Conservation (phyloP, 2,888 invertebrate species). For the Agrotis ipsilon region DNA sequence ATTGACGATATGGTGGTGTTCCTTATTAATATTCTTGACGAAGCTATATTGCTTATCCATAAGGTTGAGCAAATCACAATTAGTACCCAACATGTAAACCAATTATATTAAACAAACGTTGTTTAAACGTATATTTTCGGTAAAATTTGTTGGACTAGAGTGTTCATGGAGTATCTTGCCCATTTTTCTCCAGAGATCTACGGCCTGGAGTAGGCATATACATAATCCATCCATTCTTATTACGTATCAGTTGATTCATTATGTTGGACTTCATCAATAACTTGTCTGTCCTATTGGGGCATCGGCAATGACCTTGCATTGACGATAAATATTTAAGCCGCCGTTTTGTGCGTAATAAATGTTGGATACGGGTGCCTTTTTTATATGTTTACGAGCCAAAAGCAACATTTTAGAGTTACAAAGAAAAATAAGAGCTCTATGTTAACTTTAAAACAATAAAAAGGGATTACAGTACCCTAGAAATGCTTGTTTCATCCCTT, state of each 20-base stretch:
- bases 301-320: constrained; percentile 25
- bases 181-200: no score
- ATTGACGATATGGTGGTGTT: constrained; percentile 38
- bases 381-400: neutral
- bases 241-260: no score
- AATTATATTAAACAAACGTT: constrained; percentile 21
- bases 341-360: constrained; percentile 13
- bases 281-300: constrained; percentile 15
- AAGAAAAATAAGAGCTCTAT: neutral
- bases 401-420: neutral
- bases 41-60: constrained; percentile 37
- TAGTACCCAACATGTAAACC: constrained; percentile 15
- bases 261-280: constrained; percentile 26
- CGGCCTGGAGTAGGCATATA: no score
- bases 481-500: neutral
- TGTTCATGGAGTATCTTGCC: no score
- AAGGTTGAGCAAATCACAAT: constrained; percentile 47
- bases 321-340: constrained; percentile 11
- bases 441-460: no score
- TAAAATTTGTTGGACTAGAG: neutral
- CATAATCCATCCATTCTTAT: no score
- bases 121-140: constrained; percentile 26
- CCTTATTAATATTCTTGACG: constrained; percentile 47
- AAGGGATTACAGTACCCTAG: no score
- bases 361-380: constrained; percentile 1